A percentile compares a stretch with the other conserved stretches of the same genome.
Evolutionary conservation across 92 coral and sea anemone genomes (phyloP).

Genomic region (Epizoanthus ramosus): DNA sequence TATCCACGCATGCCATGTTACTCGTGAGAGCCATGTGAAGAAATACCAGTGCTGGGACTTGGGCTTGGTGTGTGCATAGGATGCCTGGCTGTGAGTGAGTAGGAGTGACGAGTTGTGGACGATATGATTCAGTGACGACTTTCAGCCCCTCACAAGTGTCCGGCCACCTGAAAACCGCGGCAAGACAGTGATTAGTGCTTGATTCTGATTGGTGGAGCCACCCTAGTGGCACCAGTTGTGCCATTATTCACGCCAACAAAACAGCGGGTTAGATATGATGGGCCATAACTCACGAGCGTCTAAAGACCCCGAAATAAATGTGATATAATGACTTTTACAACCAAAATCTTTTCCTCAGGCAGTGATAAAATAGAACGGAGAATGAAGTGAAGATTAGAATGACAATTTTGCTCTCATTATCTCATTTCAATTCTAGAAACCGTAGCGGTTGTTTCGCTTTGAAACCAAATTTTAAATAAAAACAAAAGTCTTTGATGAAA

Average conservation of each 20-base stretch:
- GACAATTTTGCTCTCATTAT: neutral
- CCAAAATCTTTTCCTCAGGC: conserved; percentile 2
- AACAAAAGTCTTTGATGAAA: conserved; percentile 27
- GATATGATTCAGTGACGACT: conserved; percentile 36
- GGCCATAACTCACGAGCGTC: conserved; percentile 21
- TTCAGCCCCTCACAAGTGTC: conserved; percentile 31
- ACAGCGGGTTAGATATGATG: conserved; percentile 62
- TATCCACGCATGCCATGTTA: conserved; percentile 78
- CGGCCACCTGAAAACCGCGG: conserved; percentile 89
- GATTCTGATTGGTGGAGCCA: conserved; percentile 71
- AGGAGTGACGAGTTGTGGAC: conserved; percentile 14
- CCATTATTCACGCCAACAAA: conserved; percentile 76
- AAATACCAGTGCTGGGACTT: neutral
- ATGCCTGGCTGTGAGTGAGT: neutral
- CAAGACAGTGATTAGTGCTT: conserved; percentile 68
- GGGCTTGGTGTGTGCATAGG: conserved; percentile 1
- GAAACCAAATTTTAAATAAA: conserved; percentile 18
- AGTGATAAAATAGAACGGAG: neutral
- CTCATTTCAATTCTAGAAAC: neutral
- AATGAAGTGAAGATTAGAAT: neutral
- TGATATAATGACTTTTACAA: conserved; percentile 31
- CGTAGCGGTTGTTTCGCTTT: conserved; percentile 17
- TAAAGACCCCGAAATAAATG: conserved; percentile 30
- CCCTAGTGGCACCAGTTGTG: conserved; percentile 85
- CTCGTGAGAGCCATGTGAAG: conserved; percentile 74